These are phyloP conservation scores for Cepaea nemoralis DNA, from an alignment of 1,140 invertebrate genomes.

Conservation along the genomic window DNA sequence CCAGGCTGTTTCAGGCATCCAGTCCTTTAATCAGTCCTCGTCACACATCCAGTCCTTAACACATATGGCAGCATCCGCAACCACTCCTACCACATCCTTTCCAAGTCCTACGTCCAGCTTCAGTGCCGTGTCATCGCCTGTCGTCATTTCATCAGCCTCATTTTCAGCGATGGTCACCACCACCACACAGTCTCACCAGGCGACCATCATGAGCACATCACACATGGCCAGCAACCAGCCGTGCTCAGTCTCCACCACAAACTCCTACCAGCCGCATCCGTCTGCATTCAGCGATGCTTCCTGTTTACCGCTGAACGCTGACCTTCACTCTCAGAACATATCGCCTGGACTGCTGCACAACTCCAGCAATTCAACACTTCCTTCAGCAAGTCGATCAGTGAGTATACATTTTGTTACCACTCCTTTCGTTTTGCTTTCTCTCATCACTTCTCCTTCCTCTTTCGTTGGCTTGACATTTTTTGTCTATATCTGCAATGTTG, in stretches of 20 bases:
- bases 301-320: neutral
- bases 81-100: neutral
- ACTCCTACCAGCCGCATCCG: neutral
- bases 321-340: neutral
- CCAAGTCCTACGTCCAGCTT: slow-evolving; percentile 16
- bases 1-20: too few relatives aligned
- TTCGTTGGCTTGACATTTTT: too few relatives aligned
- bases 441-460: neutral
- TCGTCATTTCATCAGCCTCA: slow-evolving; percentile 17
- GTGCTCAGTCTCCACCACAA: neutral
- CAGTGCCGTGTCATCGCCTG: neutral
- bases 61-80: neutral
- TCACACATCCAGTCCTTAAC: neutral
- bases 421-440: neutral
- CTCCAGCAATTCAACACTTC: neutral
- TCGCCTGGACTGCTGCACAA: neutral
- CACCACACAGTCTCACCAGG: slow-evolving; percentile 24
- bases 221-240: neutral
- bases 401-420: neutral
- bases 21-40: neutral
- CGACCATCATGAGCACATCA: slow-evolving; percentile 22
- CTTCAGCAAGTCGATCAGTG: neutral
- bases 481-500: too few relatives aligned
- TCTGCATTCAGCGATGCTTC: neutral
- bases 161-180: neutral